A percentile compares a stretch with the other conserved stretches of the same genome.
Conservation (phyloP, 2,888 invertebrate genomes). For the Scaptomyza polygonia region DNA sequence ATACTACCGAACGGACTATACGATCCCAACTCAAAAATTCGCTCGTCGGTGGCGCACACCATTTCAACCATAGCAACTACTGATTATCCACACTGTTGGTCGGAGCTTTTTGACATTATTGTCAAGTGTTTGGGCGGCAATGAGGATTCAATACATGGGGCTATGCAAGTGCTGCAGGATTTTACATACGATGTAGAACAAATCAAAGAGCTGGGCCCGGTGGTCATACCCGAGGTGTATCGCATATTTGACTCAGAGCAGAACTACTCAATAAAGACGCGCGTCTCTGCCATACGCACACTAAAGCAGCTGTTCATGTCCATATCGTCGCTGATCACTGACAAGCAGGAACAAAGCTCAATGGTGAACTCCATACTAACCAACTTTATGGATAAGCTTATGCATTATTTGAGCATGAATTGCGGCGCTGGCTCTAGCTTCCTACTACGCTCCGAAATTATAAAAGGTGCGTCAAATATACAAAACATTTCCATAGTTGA, state of each 20-base stretch:
- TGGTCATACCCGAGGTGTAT: slow-evolving; percentile 89
- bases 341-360: slow-evolving; percentile 86
- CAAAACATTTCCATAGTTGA: background rate
- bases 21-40: slow-evolving; percentile 88
- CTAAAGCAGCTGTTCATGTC: slow-evolving; percentile 86
- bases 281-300: slow-evolving; percentile 88
- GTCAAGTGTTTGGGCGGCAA: slow-evolving; percentile 87
- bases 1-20: slow-evolving; percentile 88
- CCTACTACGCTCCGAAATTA: slow-evolving; percentile 87
- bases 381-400: slow-evolving; percentile 88
- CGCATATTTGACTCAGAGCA: slow-evolving; percentile 87
- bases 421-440: slow-evolving; percentile 86
- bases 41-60: slow-evolving; percentile 89
- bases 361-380: slow-evolving; percentile 88
- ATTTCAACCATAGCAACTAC: slow-evolving; percentile 89
- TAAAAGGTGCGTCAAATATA: slow-evolving; percentile 84
- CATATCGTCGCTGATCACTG: slow-evolving; percentile 81
- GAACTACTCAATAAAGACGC: slow-evolving; percentile 86
- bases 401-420: slow-evolving; percentile 86
- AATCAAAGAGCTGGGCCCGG: slow-evolving; percentile 88
- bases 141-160: slow-evolving; percentile 88
- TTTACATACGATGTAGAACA: slow-evolving; percentile 89
- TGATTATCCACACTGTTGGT: slow-evolving; percentile 91
- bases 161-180: slow-evolving; percentile 89
- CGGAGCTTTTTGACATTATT: slow-evolving; percentile 88